Conservation (phyloP, 2,797 vertebrate species). For the Zalophus californianus region DNA sequence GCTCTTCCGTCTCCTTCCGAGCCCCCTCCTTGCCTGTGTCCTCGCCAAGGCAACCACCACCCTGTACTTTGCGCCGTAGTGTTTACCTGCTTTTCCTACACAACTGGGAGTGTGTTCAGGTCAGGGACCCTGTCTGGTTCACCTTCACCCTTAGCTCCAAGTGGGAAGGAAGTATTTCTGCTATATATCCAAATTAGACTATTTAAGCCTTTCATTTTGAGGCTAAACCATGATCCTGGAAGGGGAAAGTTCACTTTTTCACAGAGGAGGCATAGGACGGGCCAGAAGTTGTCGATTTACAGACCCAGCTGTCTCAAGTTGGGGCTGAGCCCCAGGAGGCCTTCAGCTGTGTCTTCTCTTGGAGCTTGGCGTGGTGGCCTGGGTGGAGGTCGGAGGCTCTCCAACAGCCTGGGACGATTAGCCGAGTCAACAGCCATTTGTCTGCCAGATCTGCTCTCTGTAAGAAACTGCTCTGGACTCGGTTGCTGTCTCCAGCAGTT, state of each 20-base stretch:
- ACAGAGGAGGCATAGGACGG: background rate
- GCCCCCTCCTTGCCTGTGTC: background rate
- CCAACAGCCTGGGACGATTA: fast-evolving
- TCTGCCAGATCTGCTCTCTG: background rate
- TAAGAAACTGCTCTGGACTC: background rate
- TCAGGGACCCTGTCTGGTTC: background rate
- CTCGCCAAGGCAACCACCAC: background rate
- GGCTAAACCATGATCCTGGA: background rate
- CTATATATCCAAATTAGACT: fast-evolving
- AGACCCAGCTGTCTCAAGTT: background rate
- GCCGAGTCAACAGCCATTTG: fast-evolving
- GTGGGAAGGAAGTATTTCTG: background rate
- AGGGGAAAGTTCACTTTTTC: background rate
- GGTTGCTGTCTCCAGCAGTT: fast-evolving
- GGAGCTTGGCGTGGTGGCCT: background rate
- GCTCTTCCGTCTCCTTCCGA: background rate
- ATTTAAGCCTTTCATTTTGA: background rate
- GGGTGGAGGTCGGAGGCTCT: background rate
- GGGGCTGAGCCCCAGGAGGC: background rate
- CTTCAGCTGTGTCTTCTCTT: fast-evolving
- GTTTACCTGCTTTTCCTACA: background rate
- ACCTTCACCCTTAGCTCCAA: background rate
- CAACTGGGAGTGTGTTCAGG: background rate
- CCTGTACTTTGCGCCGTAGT: background rate
- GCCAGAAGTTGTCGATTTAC: background rate